Evolutionary conservation across 2,888 invertebrate species (phyloP).

Genomic region (Drosophila setosimentum): DNA sequence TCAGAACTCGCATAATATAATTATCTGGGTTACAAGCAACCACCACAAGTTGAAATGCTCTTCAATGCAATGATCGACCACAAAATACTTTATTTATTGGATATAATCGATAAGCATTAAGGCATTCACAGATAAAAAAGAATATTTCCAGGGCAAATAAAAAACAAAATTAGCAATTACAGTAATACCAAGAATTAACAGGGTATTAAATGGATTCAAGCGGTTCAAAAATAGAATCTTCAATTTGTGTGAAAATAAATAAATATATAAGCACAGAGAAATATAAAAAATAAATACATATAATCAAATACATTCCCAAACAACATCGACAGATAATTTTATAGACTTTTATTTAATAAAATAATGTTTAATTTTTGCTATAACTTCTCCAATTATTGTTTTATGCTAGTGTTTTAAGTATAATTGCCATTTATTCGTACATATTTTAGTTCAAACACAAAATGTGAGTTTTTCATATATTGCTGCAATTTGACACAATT

Average conservation of each 20-base stretch:
- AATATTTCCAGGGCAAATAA: background rate
- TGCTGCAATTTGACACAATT: constrained; percentile 25
- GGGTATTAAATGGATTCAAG: background rate
- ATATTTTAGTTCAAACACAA: background rate
- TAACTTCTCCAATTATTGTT: background rate
- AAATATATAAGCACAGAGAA: background rate
- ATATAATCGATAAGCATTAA: background rate
- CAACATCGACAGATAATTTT: background rate
- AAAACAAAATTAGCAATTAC: background rate
- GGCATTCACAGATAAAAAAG: too few species aligned
- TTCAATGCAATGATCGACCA: background rate
- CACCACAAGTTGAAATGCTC: background rate
- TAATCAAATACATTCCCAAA: background rate
- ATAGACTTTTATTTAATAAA: background rate
- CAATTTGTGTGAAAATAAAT: background rate
- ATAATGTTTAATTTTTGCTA: background rate
- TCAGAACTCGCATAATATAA: constrained; percentile 33
- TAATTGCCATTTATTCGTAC: background rate
- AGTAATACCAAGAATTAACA: background rate
- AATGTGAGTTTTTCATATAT: constrained; percentile 29
- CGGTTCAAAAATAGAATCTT: background rate
- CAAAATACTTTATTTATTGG: background rate
- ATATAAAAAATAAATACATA: background rate
- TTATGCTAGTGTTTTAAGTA: background rate
- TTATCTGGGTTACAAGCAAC: constrained; percentile 32